These are phyloP conservation scores for Podabrus alpinus DNA, from an alignment of 2,888 invertebrate species.

Conservation along the genomic window DNA sequence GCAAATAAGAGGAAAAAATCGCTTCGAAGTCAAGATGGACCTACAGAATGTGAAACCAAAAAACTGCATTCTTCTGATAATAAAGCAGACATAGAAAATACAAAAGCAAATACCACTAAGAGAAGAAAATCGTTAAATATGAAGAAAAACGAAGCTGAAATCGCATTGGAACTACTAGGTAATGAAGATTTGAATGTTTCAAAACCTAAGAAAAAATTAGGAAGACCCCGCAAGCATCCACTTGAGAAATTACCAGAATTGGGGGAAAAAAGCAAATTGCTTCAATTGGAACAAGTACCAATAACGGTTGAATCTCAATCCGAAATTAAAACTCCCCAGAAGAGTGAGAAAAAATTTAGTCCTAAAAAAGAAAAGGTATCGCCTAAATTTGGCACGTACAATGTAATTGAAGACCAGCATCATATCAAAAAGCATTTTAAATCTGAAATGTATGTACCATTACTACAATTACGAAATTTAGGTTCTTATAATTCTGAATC, in stretches of 20 bases:
- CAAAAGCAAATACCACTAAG: background rate
- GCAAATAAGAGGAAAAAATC: background rate
- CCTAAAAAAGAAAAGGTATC: background rate
- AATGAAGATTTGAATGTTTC: background rate
- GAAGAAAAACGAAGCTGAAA: background rate
- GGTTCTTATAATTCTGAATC: background rate
- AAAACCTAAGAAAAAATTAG: background rate
- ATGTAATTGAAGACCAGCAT: background rate
- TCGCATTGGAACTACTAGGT: background rate
- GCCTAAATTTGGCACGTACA: background rate
- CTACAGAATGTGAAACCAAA: background rate
- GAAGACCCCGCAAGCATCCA: background rate
- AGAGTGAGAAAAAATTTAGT: background rate
- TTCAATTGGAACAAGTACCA: background rate
- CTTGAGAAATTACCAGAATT: background rate
- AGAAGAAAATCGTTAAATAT: background rate
- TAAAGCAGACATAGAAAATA: background rate
- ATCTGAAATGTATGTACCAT: background rate
- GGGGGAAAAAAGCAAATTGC: background rate
- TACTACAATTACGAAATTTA: background rate
- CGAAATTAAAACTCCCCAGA: background rate
- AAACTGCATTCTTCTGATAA: background rate
- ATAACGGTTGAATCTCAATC: background rate
- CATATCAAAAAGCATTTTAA: background rate
- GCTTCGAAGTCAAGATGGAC: background rate